Conservation (phyloP, 2,797 vertebrate species). For the Ptychobarbus kaznakovi region DNA sequence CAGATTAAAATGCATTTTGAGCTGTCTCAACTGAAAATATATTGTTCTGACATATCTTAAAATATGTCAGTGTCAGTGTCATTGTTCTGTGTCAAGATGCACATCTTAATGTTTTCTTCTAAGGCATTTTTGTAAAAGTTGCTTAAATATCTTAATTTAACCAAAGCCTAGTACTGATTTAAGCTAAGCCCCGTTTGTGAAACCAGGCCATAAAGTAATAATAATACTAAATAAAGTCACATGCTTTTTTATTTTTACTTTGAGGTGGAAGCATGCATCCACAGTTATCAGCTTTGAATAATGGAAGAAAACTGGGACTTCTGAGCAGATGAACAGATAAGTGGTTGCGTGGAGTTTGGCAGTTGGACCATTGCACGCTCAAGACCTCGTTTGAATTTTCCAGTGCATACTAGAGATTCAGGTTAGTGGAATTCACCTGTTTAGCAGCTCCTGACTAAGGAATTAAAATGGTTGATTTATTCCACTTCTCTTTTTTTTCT, state of each 20-base stretch:
- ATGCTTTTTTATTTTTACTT: not conserved
- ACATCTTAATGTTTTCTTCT: too few relatives aligned
- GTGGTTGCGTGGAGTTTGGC: not conserved
- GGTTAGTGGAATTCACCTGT: constrained; percentile 56
- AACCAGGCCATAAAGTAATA: not conserved
- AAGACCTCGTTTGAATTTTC: constrained; percentile 63
- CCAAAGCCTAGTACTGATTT: too few relatives aligned
- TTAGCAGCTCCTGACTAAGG: not conserved
- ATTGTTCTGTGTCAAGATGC: too few relatives aligned
- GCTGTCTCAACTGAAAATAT: too few relatives aligned
- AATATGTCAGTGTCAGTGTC: too few relatives aligned
- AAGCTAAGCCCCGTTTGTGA: too few relatives aligned
- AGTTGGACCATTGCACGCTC: not conserved
- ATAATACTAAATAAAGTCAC: not conserved
- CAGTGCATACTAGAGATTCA: constrained; percentile 24
- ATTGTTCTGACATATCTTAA: too few relatives aligned
- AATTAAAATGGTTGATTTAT: constrained; percentile 2
- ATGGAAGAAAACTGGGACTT: constrained; percentile 37
- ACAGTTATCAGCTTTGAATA: constrained; percentile 19
- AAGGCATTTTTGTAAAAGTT: too few relatives aligned
- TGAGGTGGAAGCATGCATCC: not conserved
- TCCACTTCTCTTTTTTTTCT: constrained; percentile 15
- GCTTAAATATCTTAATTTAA: too few relatives aligned
- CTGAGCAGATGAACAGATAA: constrained; percentile 48
- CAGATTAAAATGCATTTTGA: too few relatives aligned